A percentile compares a stretch with the other conserved stretches of the same genome.
Conservation (phyloP, 2,888 invertebrate species). For the Lacanobia wlatinum region DNA sequence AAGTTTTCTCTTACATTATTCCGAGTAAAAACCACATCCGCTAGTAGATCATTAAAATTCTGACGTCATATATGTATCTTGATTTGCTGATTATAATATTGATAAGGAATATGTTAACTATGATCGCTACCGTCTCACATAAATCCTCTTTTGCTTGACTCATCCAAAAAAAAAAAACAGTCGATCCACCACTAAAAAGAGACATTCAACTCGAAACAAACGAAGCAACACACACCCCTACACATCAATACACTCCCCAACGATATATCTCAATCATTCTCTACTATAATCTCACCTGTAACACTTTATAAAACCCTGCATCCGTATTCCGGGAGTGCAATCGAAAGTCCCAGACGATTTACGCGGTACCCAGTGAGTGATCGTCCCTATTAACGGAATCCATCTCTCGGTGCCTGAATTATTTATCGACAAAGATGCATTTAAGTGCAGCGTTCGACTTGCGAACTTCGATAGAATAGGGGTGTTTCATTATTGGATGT, state of each 20-base stretch:
- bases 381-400: slow-evolving; percentile 82
- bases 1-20: too few species aligned
- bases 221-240: slow-evolving; percentile 8
- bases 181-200: not conserved
- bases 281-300: slow-evolving; percentile 64
- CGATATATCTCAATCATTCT: slow-evolving; percentile 65
- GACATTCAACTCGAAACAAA: slow-evolving; percentile 20
- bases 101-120: too few species aligned
- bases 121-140: too few species aligned
- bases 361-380: slow-evolving; percentile 81
- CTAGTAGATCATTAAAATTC: too few species aligned
- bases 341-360: slow-evolving; percentile 87
- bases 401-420: slow-evolving; percentile 80
- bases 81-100: too few species aligned
- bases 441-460: slow-evolving; percentile 70
- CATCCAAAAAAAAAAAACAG: not conserved
- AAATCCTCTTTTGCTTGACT: not conserved
- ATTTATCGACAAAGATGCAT: slow-evolving; percentile 84
- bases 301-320: slow-evolving; percentile 63
- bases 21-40: too few species aligned
- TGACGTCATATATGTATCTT: too few species aligned
- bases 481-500: slow-evolving; percentile 39
- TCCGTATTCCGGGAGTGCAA: slow-evolving; percentile 73
- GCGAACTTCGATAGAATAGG: slow-evolving; percentile 54
- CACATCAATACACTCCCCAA: slow-evolving; percentile 29